Evolutionary conservation across 2,113 vertebrate species (phyloP).

Genomic region (Sylvilagus bachmani): DNA sequence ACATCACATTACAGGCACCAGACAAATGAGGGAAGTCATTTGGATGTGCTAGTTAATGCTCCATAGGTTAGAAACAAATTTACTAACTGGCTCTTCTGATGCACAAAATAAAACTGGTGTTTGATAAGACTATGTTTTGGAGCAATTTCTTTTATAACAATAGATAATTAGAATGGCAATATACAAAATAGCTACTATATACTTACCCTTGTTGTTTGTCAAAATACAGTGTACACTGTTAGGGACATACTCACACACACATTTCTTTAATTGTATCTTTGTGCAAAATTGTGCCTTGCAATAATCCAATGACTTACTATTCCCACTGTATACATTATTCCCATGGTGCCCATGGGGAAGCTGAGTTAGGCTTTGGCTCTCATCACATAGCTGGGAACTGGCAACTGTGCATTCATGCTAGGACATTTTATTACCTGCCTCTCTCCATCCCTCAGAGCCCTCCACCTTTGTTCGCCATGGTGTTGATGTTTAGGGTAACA

Average conservation of each 20-base stretch:
- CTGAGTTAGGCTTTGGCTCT: neutral
- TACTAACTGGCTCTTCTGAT: neutral
- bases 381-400: neutral
- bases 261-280: neutral
- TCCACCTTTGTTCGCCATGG: neutral
- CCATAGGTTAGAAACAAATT: accelerated
- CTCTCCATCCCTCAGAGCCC: neutral
- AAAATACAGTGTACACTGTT: neutral
- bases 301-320: neutral
- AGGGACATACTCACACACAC: neutral
- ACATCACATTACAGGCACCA: neutral
- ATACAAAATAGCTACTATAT: neutral
- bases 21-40: neutral
- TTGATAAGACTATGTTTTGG: neutral
- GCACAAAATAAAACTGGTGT: neutral
- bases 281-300: neutral
- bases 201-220: neutral
- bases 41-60: neutral
- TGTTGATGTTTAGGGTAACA: neutral
- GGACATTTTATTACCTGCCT: neutral
- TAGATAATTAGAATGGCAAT: neutral
- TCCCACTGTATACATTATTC: neutral
- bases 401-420: neutral
- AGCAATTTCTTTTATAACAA: neutral
- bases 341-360: neutral